Percentiles rank a stretch among this genome's conserved stretches.
Conservation (phyloP, 1,140 invertebrate species). For the Drosophila repletoides region DNA sequence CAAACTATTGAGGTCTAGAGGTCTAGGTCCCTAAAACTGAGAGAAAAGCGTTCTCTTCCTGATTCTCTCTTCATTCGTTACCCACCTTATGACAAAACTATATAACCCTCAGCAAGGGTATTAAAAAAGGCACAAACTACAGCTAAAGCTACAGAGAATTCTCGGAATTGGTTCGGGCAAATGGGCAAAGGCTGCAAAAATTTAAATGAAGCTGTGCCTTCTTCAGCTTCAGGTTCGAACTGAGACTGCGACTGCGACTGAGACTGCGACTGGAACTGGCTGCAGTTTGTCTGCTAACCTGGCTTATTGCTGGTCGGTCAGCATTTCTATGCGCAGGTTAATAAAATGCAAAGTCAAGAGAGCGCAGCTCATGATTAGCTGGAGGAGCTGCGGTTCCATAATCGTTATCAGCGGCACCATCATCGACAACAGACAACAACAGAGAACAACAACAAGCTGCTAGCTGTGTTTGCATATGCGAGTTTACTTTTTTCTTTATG, state of each 20-base stretch:
- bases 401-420: constrained; percentile 71
- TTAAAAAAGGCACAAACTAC: constrained; percentile 28
- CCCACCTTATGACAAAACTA: too few species aligned
- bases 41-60: too few species aligned
- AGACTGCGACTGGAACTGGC: not conserved
- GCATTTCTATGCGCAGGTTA: constrained; percentile 40
- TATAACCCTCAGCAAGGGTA: too few species aligned
- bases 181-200: constrained; percentile 47
- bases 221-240: not conserved
- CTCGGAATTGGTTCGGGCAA: constrained; percentile 55
- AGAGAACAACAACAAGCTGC: constrained; percentile 15
- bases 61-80: too few species aligned
- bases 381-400: constrained; percentile 32
- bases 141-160: constrained; percentile 45
- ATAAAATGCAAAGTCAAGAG: too few species aligned
- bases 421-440: constrained; percentile 31
- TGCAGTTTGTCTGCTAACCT: constrained; percentile 47
- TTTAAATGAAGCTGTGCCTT: constrained; percentile 75
- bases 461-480: constrained; percentile 1
- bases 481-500: constrained; percentile 38
- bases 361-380: constrained; percentile 56
- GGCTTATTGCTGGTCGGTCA: constrained; percentile 28
- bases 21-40: too few species aligned
- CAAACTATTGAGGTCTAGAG: too few species aligned
- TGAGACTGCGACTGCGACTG: not conserved